phyloP scores from a whole-genome alignment of 2,888 invertebrate genomes.

The Lithosia quadra region DNA sequence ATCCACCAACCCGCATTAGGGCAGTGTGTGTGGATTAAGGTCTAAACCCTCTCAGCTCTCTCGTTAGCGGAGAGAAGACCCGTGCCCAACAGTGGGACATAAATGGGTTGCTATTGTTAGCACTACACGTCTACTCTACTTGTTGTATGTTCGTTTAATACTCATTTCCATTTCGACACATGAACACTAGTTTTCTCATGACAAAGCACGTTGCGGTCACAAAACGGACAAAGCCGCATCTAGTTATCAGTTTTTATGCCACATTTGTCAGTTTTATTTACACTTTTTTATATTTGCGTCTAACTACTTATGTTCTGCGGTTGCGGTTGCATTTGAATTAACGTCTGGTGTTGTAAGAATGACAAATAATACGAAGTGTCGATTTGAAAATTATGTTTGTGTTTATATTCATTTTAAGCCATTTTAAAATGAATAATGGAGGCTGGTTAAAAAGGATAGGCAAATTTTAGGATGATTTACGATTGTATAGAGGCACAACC shows the following conservation, averaged over 20 bases:
- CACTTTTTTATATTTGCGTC: slow-evolving; percentile 51
- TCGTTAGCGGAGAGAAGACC: too few species aligned
- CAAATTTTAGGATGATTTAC: too few species aligned
- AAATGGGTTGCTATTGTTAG: too few species aligned
- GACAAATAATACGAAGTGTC: slow-evolving; percentile 30
- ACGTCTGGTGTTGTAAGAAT: slow-evolving; percentile 40
- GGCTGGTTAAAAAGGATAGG: too few species aligned
- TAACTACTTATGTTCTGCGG: slow-evolving; percentile 57
- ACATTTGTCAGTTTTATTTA: slow-evolving; percentile 62
- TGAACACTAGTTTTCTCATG: slow-evolving; percentile 10
- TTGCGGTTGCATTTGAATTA: slow-evolving; percentile 50
- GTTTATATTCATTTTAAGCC: not conserved
- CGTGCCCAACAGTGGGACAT: too few species aligned
- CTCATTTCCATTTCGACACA: not conserved
- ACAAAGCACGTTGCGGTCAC: slow-evolving; percentile 52
- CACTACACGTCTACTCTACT: not conserved
- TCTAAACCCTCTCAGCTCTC: too few species aligned
- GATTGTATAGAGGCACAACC: too few species aligned
- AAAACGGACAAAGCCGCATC: slow-evolving; percentile 54
- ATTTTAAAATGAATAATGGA: not conserved
- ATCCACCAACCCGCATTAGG: too few species aligned
- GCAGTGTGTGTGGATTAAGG: too few species aligned
- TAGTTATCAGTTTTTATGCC: slow-evolving; percentile 74
- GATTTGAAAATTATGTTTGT: slow-evolving; percentile 13
- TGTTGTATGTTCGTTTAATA: not conserved